Evolutionary conservation across 2,888 invertebrate genomes (phyloP), one percentile per base, ranked within the genome.

Genomic region (Carabus problematicus): DNA sequence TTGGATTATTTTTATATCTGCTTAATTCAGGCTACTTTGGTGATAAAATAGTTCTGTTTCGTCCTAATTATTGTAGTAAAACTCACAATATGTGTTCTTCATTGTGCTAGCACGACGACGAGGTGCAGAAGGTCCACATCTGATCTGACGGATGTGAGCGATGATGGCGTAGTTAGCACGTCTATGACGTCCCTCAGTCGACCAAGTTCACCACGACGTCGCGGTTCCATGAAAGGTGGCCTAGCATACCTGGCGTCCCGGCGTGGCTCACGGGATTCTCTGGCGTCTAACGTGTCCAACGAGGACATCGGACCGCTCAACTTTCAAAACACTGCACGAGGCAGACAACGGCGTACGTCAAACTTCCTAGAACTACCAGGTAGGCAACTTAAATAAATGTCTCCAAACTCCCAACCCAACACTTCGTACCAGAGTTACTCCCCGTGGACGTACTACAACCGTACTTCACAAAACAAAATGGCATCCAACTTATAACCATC

Each of bases 331-430:
- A 91, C 92, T 19, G 89, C 89, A 74, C 86, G 93, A 1, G 91
- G 91, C 0, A 85, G 92, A 14, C 93, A 93, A 78, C 83, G 94
- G 39, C 84, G 94, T 74, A 94, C 93, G 3, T 94, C 94, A 0
- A 94, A 94, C 82, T 94, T 94, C 79, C 84, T 94, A 62, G 94
- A 94, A 80, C 81, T 94, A 74, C 94, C 94, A 80, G 92, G 94
- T 94, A 80, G 83, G 82, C 79, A 63, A 58, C 18, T 29, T 29
- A 29, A 29, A 29, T 29, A 29, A 29, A 29, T 29, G 29, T 29
- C 3, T 29, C 29, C 29, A 29, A 29, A n/a, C n/a, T n/a, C 29
- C 2, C 29, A 6, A n/a, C 9, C n/a, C n/a, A n/a, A n/a, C n/a
- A n/a, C n/a, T n/a, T n/a, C n/a, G n/a, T n/a, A n/a, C n/a, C n/a